These are phyloP conservation scores for Agrotis segetum DNA, from an alignment of 2,888 invertebrate genomes.

Conservation along the genomic window DNA sequence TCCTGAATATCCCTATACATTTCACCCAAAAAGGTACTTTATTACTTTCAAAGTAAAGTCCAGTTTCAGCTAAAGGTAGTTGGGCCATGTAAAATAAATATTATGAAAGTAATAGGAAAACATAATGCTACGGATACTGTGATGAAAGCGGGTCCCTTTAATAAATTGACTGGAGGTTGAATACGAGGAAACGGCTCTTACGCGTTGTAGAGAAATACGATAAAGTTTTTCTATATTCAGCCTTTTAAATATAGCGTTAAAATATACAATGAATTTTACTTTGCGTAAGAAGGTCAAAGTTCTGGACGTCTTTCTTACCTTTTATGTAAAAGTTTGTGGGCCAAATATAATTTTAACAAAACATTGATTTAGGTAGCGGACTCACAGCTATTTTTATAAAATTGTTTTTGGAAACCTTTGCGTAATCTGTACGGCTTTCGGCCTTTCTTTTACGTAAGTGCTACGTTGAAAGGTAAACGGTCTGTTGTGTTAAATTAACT, in stretches of 20 bases:
- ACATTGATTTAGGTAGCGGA: constrained; percentile 30
- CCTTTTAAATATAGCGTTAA: constrained; percentile 32
- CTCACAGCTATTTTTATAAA: constrained; percentile 16
- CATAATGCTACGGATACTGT: constrained; percentile 81
- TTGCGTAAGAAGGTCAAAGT: constrained; percentile 25
- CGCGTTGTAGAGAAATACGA: constrained; percentile 16
- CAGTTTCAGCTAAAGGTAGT: constrained; percentile 60
- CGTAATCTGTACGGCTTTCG: constrained; percentile 20
- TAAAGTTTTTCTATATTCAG: constrained; percentile 22
- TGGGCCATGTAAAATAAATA: constrained; percentile 78
- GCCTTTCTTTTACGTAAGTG: constrained; percentile 34
- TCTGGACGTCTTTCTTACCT: neutral
- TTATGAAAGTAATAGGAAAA: constrained; percentile 85
- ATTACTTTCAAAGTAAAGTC: constrained; percentile 64
- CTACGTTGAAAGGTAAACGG: constrained; percentile 32
- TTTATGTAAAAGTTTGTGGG: constrained; percentile 21
- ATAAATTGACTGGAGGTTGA: constrained; percentile 80
- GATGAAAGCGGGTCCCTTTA: constrained; percentile 82
- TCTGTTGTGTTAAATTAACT: constrained; percentile 25
- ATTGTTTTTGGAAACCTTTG: constrained; percentile 22
- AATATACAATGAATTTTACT: constrained; percentile 37
- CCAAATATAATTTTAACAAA: constrained; percentile 38
- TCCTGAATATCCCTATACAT: constrained; percentile 66
- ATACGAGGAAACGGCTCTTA: constrained; percentile 63
- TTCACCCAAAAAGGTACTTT: constrained; percentile 71